Percentiles rank a stretch among this genome's conserved stretches.
Conservation (phyloP, 2,113 vertebrate species). For the Collichthys lucidus region DNA sequence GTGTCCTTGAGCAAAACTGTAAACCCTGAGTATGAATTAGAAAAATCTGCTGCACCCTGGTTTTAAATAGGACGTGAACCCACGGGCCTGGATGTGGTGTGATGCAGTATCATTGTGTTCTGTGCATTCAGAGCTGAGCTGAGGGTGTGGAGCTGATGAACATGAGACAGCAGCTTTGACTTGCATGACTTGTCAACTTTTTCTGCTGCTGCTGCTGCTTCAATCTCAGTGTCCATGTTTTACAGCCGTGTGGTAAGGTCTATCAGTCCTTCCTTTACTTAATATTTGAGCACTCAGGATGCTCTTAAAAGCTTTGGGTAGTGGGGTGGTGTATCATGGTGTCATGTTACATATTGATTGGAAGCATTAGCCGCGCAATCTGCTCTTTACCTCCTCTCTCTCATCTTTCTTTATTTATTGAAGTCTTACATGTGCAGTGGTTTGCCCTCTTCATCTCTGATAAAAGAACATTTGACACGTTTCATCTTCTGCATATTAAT, state of each 20-base stretch:
- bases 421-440: neutral
- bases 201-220: constrained; percentile 12
- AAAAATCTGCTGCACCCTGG: neutral
- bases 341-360: constrained; percentile 69
- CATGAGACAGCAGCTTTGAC: constrained; percentile 7
- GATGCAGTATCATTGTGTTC: constrained; percentile 16
- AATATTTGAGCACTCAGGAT: constrained; percentile 45
- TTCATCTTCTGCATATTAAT: neutral
- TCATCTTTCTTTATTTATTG: neutral
- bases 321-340: constrained; percentile 14
- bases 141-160: constrained; percentile 40
- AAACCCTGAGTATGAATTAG: neutral
- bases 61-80: neutral
- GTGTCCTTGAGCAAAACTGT: neutral
- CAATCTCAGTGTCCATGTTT: neutral
- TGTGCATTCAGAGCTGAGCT: neutral
- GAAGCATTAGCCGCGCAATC: constrained; percentile 36
- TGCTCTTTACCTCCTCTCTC: constrained; percentile 4
- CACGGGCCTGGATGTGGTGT: neutral
- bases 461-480: neutral
- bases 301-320: constrained; percentile 55
- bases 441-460: neutral
- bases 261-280: constrained; percentile 30
- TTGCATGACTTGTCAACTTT: constrained; percentile 51
- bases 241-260: neutral